Evolutionary conservation across 2,797 vertebrate genomes (phyloP), one percentile per base, ranked within the genome.

Genomic region (Neosilurus mollespiculum): DNA sequence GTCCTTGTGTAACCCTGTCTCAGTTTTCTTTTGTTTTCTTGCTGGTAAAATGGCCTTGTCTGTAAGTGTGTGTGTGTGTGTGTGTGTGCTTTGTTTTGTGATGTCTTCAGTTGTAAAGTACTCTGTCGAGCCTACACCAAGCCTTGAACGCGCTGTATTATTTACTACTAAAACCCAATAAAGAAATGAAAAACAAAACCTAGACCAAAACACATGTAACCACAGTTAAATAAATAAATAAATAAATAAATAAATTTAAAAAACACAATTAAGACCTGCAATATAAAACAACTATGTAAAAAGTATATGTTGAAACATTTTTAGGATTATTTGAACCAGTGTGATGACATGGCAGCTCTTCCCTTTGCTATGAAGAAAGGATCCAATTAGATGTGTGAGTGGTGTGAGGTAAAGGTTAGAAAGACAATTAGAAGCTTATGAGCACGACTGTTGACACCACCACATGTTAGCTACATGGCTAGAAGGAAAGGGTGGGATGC

Each of bases 141-240:
- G 66, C 71, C 22, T 20, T 20, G 61, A 73, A 81, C 66, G 56
- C 58, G 30, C 81, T 87, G 85, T 87, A 83, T 84, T 86, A 66
- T 79, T 86, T 86, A 58, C 69, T 75, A 79, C 80, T 84, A 56
- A 73, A 84, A 79, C 80, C 34, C 43, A 86, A 84, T 86, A 86
- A 85, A 84, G 64, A 81, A 70, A 64, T 3, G 0, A 34, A 78
- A 65, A 61, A 66, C 56, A 69, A 72, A 78, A 80, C 37, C 9
- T 30, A 61, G 24, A 53, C 11, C 16, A 34, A 71, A 78, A 24
- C 20, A 59, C 49, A 62, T 67, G 58, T 76, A 53, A 86, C n/a
- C 75, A 82, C 65, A 83, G 11, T 81, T 54, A 78, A 83, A 86
- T 34, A 64, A 71, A 71, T 71, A 72, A 34, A 56, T 58, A 18